Percentiles rank a stretch among this genome's conserved stretches.
Conservation (phyloP, 2,888 invertebrate species). For the Lycia hirtaria region DNA sequence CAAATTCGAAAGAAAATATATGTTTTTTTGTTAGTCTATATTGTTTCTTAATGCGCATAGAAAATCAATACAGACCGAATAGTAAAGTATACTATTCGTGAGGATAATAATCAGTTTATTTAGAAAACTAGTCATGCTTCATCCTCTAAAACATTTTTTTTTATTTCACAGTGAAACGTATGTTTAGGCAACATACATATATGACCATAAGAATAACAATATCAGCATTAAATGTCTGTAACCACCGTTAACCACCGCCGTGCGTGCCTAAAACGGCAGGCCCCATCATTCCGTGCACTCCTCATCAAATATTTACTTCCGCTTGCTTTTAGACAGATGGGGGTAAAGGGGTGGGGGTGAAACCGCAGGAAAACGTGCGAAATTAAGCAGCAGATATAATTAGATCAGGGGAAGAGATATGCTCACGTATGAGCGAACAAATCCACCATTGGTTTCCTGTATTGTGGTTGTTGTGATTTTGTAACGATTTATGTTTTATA, state of each 20-base stretch:
- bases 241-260: neutral
- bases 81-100: too few species aligned
- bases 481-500: neutral
- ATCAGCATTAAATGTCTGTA: neutral
- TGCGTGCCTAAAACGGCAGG: constrained; percentile 9
- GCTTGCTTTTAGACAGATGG: constrained; percentile 9
- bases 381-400: constrained; percentile 27
- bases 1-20: too few species aligned
- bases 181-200: too few species aligned
- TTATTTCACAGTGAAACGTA: too few species aligned
- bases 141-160: too few species aligned
- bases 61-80: too few species aligned
- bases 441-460: constrained; percentile 5
- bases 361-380: constrained; percentile 17
- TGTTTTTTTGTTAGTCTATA: too few species aligned
- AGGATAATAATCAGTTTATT: too few species aligned
- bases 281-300: constrained; percentile 6
- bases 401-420: constrained; percentile 19
- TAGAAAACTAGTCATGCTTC: too few species aligned
- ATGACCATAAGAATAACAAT: neutral
- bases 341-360: neutral
- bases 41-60: too few species aligned
- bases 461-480: neutral
- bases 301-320: constrained; percentile 28
- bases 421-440: constrained; percentile 7